phyloP scores from a whole-genome alignment of 2,797 vertebrate species.

The Argyrosomus regius region DNA sequence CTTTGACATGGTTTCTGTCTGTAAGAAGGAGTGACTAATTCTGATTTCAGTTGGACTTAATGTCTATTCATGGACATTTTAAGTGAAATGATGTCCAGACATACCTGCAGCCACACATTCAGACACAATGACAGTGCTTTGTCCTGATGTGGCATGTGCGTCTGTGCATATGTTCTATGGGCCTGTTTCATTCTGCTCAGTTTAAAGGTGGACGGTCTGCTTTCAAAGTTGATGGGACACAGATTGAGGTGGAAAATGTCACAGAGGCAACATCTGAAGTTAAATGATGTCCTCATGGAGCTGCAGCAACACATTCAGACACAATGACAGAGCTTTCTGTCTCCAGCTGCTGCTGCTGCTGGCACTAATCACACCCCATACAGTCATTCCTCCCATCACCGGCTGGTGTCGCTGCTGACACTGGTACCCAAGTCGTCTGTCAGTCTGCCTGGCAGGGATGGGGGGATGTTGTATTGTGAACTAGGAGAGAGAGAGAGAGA shows the following conservation, averaged over 20 bases:
- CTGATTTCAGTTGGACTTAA: not conserved
- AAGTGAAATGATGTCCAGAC: not conserved
- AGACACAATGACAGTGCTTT: too few relatives aligned
- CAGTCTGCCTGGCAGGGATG: constrained; percentile 70
- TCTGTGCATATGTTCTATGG: too few relatives aligned
- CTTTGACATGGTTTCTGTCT: not conserved
- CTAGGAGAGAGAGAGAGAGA: constrained; percentile 46
- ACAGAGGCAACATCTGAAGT: too few relatives aligned
- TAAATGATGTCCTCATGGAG: too few relatives aligned
- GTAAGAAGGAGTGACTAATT: not conserved
- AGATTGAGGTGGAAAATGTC: too few relatives aligned
- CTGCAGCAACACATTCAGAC: not conserved
- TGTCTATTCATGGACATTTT: not conserved
- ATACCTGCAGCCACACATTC: too few relatives aligned
- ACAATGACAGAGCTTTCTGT: too few relatives aligned
- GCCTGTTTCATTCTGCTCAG: too few relatives aligned
- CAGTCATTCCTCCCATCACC: constrained; percentile 55
- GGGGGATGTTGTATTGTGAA: constrained; percentile 64
- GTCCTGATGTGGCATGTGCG: too few relatives aligned
- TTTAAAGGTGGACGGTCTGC: too few relatives aligned
- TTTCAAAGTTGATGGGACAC: too few relatives aligned
- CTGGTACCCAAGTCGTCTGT: constrained; percentile 70
- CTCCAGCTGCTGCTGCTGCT: constrained; percentile 22
- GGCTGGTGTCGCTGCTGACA: constrained; percentile 77
- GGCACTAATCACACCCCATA: constrained; percentile 20